Evolutionary conservation across 2,888 invertebrate genomes (phyloP).

Genomic region (Imbricaverruca yamaguchii): DNA sequence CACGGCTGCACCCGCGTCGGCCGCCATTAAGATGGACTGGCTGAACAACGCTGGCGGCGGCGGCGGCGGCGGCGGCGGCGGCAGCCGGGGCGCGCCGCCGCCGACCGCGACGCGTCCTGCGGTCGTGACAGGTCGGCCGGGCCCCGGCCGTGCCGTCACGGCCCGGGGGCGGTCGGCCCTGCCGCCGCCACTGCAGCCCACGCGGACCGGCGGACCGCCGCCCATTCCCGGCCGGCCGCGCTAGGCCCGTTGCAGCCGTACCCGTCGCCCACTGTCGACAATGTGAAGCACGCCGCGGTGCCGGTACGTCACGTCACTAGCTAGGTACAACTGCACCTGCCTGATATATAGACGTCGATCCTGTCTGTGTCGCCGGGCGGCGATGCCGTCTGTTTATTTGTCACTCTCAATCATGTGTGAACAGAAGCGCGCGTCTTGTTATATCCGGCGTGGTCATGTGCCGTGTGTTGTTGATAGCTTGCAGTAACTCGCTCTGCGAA

Average conservation of each 20-base stretch:
- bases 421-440: too few relatives aligned
- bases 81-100: conserved; percentile 41
- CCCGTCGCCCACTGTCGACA: neutral
- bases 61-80: conserved; percentile 57
- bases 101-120: conserved; percentile 28
- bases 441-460: too few relatives aligned
- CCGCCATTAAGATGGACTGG: conserved; percentile 62
- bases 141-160: conserved; percentile 68
- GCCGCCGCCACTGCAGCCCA: conserved; percentile 58
- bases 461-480: too few relatives aligned
- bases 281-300: neutral
- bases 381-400: neutral
- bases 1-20: conserved; percentile 90
- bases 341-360: neutral
- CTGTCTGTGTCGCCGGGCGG: neutral
- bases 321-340: neutral
- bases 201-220: conserved; percentile 9
- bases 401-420: neutral
- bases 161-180: conserved; percentile 53
- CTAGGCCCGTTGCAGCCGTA: neutral
- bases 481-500: too few relatives aligned
- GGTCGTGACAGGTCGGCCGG: conserved; percentile 51
- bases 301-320: neutral
- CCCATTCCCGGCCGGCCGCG: conserved; percentile 20
- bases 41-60: conserved; percentile 70